Base-by-base conservation (phyloP, 2,797 vertebrate species). In the Sebastes paucispinis region DNA sequence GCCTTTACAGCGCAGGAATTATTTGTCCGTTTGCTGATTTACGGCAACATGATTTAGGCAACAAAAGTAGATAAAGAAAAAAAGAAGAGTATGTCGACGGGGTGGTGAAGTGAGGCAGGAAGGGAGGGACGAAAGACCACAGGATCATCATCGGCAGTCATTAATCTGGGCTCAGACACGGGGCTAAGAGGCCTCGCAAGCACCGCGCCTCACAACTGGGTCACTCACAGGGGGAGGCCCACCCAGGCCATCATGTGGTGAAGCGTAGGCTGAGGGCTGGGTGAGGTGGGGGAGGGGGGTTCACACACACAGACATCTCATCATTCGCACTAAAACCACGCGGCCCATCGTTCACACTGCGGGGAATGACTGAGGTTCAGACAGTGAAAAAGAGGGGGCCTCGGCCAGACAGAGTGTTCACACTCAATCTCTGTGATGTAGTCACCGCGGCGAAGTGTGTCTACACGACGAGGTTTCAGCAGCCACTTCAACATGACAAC, bases 101-200 rank as follows among this genome's bases (percentile, higher is more conserved):
- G 75, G 34, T 66, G 82, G 66, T 70, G 68, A 80, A 81, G 71
- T 81, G 75, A 71, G 78, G 81, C 47, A 55, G 69, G 59, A 76
- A 84, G 47, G 83, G 87, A 85, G 87, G 81, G 81, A 91, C 84
- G 76, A 82, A 73, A 87, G 90, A 93, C 89, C 86, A 88, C 84
- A 90, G 90, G 91, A 94, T 95, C 94, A 95, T 95, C 93, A 94
- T 82, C 86, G 68, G 90, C 89, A 88, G 93, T 94, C 94, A 95
- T 95, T 96, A 96, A 96, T 96, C 95, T 95, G 95, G 94, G 95
- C 94, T 95, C 93, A 96, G 95, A 96, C 95, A 94, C 84, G 77
- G 85, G 92, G 92, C 92, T 94, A 92, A 93, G 93, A 94, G 93
- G 93, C 90, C 94, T 94, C 86, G 65, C 89, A 89, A 94, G 92